A percentile compares a stretch with the other conserved stretches of the same genome.
Conservation (phyloP, 2,888 invertebrate genomes). For the Macrosiphum euphorbiae region DNA sequence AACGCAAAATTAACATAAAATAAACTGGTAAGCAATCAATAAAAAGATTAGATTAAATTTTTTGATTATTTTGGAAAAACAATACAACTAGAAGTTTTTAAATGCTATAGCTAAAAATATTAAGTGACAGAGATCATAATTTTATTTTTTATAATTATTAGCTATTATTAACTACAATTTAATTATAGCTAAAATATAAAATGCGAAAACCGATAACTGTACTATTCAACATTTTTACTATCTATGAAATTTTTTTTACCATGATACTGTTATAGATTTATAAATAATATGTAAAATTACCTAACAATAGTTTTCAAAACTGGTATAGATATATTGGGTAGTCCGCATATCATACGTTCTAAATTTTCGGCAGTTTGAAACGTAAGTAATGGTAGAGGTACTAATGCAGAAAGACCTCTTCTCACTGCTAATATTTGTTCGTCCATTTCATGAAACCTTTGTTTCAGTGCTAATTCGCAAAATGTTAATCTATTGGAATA, state of each 20-base stretch:
- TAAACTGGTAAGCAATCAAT: neutral
- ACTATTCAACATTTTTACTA: neutral
- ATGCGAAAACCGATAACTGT: neutral
- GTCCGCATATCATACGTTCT: constrained; percentile 77
- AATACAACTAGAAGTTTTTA: neutral
- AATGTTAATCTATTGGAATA: constrained; percentile 76
- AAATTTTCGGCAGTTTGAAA: constrained; percentile 75
- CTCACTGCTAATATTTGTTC: constrained; percentile 74
- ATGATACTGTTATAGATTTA: constrained; percentile 6
- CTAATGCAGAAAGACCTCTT: constrained; percentile 77
- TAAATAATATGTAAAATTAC: constrained; percentile 69
- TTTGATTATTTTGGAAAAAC: too few relatives aligned
- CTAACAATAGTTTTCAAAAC: constrained; percentile 76
- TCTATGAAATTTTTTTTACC: neutral
- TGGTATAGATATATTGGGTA: constrained; percentile 75
- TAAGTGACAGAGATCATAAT: too few relatives aligned
- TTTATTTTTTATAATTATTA: neutral
- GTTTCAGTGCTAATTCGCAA: constrained; percentile 75
- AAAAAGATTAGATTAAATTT: too few relatives aligned
- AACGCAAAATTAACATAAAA: neutral
- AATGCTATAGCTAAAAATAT: too few relatives aligned
- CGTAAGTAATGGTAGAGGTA: constrained; percentile 76
- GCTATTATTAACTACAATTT: neutral
- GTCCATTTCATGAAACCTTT: constrained; percentile 77
- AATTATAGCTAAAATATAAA: too few relatives aligned